Conservation (phyloP, 2,888 invertebrate species). For the Buathra laborator region DNA sequence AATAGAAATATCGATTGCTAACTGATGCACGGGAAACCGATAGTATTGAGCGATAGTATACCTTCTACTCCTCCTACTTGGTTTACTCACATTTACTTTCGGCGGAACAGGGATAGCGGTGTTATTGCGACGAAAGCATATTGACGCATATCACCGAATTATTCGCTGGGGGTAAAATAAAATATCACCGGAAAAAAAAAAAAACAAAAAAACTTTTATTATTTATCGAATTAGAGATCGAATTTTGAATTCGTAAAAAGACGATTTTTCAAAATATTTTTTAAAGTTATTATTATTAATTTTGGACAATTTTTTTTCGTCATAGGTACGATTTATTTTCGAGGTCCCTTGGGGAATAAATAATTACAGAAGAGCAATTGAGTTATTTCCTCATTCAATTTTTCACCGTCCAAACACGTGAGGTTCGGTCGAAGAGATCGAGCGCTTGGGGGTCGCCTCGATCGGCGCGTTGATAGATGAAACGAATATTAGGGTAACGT, state of each 20-base stretch:
- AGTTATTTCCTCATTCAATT: neutral
- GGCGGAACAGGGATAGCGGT: conserved; percentile 67
- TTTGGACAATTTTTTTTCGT: too few species aligned
- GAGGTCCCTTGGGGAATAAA: too few species aligned
- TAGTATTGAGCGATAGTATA: conserved; percentile 47
- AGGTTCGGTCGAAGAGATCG: neutral
- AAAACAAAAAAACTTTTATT: neutral
- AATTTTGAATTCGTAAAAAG: too few species aligned
- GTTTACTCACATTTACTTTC: conserved; percentile 30
- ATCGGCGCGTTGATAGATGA: conserved; percentile 38
- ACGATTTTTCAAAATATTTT: too few species aligned
- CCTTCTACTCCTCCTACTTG: conserved; percentile 19
- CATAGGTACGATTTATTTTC: too few species aligned
- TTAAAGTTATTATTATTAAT: too few species aligned
- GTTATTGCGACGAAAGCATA: conserved; percentile 55
- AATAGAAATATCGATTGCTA: conserved; percentile 67
- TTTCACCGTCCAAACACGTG: neutral
- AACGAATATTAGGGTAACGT: neutral
- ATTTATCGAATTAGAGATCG: neutral
- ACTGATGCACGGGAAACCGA: conserved; percentile 62
- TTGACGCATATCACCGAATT: conserved; percentile 25
- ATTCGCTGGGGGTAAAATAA: conserved; percentile 3
- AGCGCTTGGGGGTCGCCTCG: conserved; percentile 49
- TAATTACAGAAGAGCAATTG: neutral
- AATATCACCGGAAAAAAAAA: neutral